Evolutionary conservation across 2,113 vertebrate species (phyloP).

Genomic region (Xenopus laevis): DNA sequence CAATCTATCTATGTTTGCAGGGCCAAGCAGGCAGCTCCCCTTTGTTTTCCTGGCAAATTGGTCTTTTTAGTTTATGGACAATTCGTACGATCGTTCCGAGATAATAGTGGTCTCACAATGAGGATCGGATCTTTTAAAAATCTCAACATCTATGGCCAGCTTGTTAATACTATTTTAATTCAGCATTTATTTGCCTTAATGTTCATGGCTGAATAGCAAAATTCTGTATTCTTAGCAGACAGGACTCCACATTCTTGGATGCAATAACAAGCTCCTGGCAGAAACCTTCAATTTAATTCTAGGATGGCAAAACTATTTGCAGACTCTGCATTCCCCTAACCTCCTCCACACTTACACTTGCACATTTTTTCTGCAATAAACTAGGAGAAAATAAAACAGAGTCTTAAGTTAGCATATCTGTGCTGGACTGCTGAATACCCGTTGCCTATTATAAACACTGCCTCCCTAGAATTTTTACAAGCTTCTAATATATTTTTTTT

Average conservation of each 20-base stretch:
- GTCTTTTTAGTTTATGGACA: too few species aligned
- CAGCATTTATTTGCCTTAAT: too few species aligned
- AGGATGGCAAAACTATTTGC: slow-evolving; percentile 27
- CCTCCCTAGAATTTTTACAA: slow-evolving; percentile 30
- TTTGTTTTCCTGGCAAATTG: too few species aligned
- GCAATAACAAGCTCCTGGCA: slow-evolving; percentile 13
- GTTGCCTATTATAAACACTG: slow-evolving; percentile 22
- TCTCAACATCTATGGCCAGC: too few species aligned
- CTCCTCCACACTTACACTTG: slow-evolving; percentile 33
- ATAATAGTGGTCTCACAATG: too few species aligned
- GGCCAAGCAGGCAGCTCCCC: too few species aligned
- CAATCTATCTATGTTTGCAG: too few species aligned
- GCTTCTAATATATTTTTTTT: slow-evolving; percentile 5
- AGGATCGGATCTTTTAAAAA: too few species aligned
- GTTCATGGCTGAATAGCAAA: too few species aligned
- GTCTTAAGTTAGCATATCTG: slow-evolving; percentile 12
- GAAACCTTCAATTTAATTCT: slow-evolving; percentile 21
- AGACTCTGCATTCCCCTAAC: slow-evolving; percentile 28
- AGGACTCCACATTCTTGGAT: slow-evolving; percentile 23
- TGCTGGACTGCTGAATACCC: slow-evolving; percentile 4
- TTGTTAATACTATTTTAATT: too few species aligned
- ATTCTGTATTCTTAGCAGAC: too few species aligned
- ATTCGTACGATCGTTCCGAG: too few species aligned
- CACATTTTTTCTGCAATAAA: slow-evolving; percentile 21
- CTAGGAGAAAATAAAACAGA: slow-evolving; percentile 4